These are phyloP conservation scores for Corythucha ciliata DNA, from an alignment of 2,888 invertebrate species.

Conservation along the genomic window DNA sequence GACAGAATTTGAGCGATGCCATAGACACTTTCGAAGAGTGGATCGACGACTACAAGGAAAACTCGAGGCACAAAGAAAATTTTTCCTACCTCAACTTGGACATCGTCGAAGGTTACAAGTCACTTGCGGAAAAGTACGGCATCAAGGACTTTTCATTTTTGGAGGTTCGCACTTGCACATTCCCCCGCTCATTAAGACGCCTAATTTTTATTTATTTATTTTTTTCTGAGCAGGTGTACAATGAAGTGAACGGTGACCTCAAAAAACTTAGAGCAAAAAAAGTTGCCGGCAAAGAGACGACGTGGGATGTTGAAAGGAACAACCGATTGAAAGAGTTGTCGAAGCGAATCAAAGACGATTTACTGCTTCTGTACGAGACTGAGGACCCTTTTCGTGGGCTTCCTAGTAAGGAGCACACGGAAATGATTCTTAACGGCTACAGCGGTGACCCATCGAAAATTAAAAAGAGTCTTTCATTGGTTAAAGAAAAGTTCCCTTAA, in stretches of 20 bases:
- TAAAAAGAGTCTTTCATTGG: slow-evolving; percentile 49
- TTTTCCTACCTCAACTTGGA: slow-evolving; percentile 57
- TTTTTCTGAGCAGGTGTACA: slow-evolving; percentile 51
- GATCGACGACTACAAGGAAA: slow-evolving; percentile 58
- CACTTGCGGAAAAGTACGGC: slow-evolving; percentile 47
- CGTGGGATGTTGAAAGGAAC: slow-evolving; percentile 70
- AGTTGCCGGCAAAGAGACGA: slow-evolving; percentile 46
- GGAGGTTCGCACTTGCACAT: slow-evolving; percentile 13
- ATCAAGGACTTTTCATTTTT: slow-evolving; percentile 50
- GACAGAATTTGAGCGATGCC: slow-evolving; percentile 64
- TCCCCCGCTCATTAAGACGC: neutral
- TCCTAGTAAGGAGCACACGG: slow-evolving; percentile 57
- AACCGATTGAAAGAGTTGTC: slow-evolving; percentile 43
- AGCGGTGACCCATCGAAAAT: slow-evolving; percentile 60
- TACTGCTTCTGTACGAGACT: slow-evolving; percentile 45
- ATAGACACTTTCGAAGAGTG: slow-evolving; percentile 61
- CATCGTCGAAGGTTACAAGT: slow-evolving; percentile 48
- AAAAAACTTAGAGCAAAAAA: slow-evolving; percentile 56
- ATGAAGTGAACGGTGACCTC: slow-evolving; percentile 56
- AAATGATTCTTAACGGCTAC: slow-evolving; percentile 65
- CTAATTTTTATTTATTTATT: slow-evolving; percentile 9
- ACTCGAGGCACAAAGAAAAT: slow-evolving; percentile 58
- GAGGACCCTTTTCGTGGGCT: slow-evolving; percentile 54
- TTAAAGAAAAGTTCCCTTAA: slow-evolving; percentile 46
- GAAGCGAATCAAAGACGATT: slow-evolving; percentile 47